Evolutionary conservation across 2,888 invertebrate species (phyloP).

Genomic region (Cacoxenus indagator): DNA sequence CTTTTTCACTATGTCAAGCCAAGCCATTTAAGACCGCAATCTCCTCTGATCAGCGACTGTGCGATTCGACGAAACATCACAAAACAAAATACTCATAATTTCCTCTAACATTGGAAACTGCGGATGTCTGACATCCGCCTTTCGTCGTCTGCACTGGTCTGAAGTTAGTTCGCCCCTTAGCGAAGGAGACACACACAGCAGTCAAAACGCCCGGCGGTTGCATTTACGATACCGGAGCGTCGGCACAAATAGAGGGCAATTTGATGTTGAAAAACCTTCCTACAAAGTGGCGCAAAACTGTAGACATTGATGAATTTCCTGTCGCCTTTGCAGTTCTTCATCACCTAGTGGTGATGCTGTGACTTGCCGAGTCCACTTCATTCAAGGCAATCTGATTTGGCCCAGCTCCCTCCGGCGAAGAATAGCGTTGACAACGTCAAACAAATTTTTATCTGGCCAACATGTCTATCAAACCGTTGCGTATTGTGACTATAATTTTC

Average conservation of each 20-base stretch:
- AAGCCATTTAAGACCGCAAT: not conserved
- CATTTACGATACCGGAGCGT: not conserved
- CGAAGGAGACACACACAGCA: conserved; percentile 15
- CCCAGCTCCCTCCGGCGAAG: not conserved
- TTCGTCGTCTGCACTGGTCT: conserved; percentile 24
- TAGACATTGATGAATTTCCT: conserved; percentile 63
- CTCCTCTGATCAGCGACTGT: not conserved
- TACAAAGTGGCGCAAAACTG: conserved; percentile 44
- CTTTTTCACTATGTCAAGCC: not conserved
- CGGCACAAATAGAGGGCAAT: conserved; percentile 48
- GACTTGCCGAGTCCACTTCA: not conserved
- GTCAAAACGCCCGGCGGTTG: not conserved
- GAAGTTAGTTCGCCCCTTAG: not conserved
- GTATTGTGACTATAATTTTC: conserved; percentile 62
- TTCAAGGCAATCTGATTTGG: not conserved
- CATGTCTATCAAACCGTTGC: conserved; percentile 46
- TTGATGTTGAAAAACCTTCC: conserved; percentile 52
- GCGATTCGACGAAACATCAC: conserved; percentile 16
- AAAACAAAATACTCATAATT: conserved; percentile 52
- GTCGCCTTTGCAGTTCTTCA: conserved; percentile 39
- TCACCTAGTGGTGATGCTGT: conserved; percentile 41
- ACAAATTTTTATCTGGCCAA: conserved; percentile 49
- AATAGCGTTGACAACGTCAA: conserved; percentile 37
- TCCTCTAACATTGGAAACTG: conserved; percentile 42
- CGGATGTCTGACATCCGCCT: conserved; percentile 51